Evolutionary conservation across 2,113 vertebrate species (phyloP).

Genomic region (Peromyscus maniculatus): DNA sequence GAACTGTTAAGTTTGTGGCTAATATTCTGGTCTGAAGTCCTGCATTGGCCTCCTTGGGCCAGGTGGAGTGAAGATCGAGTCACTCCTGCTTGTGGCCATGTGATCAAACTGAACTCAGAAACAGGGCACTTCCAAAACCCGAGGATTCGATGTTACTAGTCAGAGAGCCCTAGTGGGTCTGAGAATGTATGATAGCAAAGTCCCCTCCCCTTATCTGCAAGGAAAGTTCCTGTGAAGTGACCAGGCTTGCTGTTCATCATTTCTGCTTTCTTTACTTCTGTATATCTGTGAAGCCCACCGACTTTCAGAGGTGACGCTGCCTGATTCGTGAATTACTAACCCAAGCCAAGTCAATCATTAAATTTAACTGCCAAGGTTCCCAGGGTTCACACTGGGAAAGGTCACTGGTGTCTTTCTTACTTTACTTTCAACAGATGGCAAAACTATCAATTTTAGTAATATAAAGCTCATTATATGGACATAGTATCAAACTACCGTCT

Average conservation of each 20-base stretch:
- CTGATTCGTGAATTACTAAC: background rate
- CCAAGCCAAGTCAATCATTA: background rate
- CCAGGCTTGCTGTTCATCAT: background rate
- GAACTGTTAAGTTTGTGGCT: background rate
- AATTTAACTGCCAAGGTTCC: background rate
- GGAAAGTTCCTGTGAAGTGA: background rate
- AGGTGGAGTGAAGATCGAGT: background rate
- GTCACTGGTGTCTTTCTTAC: background rate
- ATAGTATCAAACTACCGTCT: background rate
- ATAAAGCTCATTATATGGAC: background rate
- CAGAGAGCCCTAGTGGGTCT: background rate
- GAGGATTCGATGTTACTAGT: background rate
- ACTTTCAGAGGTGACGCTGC: background rate
- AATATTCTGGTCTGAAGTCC: background rate
- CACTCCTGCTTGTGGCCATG: background rate
- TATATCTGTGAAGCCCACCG: background rate
- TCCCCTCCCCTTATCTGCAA: background rate
- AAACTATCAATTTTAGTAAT: conserved; percentile 17
- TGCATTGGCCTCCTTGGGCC: background rate
- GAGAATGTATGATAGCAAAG: background rate
- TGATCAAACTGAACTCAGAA: background rate
- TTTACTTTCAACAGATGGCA: background rate
- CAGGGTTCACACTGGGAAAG: background rate
- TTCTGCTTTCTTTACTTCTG: background rate
- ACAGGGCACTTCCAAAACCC: background rate